Evolutionary conservation across 1,140 invertebrate genomes (phyloP), one percentile per base, ranked within the genome.

Genomic region (Danaus melanippus): DNA sequence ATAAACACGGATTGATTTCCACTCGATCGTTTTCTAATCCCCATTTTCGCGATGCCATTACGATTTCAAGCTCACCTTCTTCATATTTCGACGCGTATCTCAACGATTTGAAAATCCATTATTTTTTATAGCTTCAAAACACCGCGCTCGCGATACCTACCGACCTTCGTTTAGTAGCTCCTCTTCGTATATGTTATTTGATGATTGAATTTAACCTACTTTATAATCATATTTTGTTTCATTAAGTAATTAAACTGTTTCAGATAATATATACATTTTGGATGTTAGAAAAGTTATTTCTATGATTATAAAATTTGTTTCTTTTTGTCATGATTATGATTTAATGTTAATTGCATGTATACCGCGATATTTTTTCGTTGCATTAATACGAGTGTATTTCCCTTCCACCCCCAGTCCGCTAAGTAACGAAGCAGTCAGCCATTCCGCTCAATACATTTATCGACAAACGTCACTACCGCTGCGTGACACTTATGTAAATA

Each of bases 401-500:
- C 12, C 21, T 50, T 56, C 56, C 64, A 64, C 66, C 67, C 62
- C 59, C 21, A 32, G 21, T 4, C 21, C 51, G 48, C 61, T 52
- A 46, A 64, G 53, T 47, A 69, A 65, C 67, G 60, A 64, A 66
- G 66, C 69, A 73, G 58, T 76, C 70, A 74, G 74, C 68, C 68
- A 59, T 72, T 82, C 76, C 73, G 74, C 79, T 76, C 79, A 78
- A 81, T 82, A 81, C 74, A 69, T 78, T 84, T 86, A 86, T 86
- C 78, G 80, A 79, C 78, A 84, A 80, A 76, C 75, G 80, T 84
- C 79, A 81, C 69, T 64, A 70, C 71, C 82, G 82, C 79, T 74
- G 79, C 78, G 81, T 88, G 84, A 87, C 83, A 87, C 82, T 88
- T 87, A 88, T 88, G 87, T 87, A 88, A 88, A 88, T 88, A 88